Conservation (phyloP, 2,797 vertebrate species). For the Sebastes oblongus region DNA sequence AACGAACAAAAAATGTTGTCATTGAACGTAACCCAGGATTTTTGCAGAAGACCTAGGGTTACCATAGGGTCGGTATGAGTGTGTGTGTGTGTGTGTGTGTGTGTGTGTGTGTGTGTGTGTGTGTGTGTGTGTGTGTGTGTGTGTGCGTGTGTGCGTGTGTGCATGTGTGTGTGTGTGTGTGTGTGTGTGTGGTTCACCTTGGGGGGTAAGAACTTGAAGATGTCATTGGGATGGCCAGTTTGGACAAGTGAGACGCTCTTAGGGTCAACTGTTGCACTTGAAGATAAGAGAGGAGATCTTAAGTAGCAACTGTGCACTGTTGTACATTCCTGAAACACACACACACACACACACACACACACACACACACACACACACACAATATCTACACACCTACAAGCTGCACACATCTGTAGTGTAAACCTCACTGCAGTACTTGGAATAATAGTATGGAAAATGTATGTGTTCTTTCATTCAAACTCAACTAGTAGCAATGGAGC, state of each 20-base stretch:
- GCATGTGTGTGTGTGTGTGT: neutral
- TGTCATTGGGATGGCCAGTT: neutral
- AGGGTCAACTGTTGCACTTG: slow-evolving; percentile 1
- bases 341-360: neutral
- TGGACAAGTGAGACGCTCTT: neutral
- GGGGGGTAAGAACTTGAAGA: neutral
- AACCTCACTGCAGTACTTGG: neutral
- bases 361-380: neutral
- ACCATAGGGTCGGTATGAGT: neutral
- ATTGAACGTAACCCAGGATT: neutral
- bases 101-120: neutral
- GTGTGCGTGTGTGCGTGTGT: neutral
- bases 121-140: neutral
- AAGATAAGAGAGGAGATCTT: neutral
- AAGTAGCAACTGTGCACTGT: neutral
- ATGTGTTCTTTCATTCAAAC: neutral
- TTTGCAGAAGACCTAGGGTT: neutral
- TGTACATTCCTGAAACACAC: neutral
- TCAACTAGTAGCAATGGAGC: neutral
- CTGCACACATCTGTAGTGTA: neutral
- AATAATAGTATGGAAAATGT: neutral
- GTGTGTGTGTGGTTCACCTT: neutral
- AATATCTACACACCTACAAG: neutral
- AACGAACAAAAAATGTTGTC: neutral
- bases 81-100: too few relatives aligned